A percentile compares a stretch with the other conserved stretches of the same genome.
Evolutionary conservation across 2,113 vertebrate species (phyloP).

Genomic region (Peromyscus maniculatus): DNA sequence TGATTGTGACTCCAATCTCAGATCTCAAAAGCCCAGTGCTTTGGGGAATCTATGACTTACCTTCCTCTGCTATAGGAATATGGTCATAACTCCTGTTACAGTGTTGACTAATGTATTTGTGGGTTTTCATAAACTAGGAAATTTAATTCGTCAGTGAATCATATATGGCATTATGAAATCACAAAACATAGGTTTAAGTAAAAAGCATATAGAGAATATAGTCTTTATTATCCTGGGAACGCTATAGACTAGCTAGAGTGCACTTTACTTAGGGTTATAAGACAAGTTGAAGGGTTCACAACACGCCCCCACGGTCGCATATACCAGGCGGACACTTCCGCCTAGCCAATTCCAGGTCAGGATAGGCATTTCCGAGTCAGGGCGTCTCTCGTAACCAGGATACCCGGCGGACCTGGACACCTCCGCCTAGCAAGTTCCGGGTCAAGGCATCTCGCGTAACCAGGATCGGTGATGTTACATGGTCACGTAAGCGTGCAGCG

Average conservation of each 20-base stretch:
- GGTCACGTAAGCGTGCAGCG: too few species aligned
- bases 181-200: neutral
- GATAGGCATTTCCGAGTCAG: too few species aligned
- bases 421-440: too few species aligned
- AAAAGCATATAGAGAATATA: neutral
- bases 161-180: slow-evolving; percentile 14
- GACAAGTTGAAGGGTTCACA: too few species aligned
- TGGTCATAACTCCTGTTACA: neutral
- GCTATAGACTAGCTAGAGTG: neutral
- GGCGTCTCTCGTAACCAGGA: too few species aligned
- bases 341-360: too few species aligned
- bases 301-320: too few species aligned
- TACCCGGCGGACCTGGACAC: too few species aligned
- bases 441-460: too few species aligned
- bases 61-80: neutral
- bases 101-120: neutral
- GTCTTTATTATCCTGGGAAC: neutral
- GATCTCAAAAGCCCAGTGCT: neutral
- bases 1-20: neutral
- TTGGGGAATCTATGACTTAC: neutral
- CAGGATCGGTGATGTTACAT: too few species aligned
- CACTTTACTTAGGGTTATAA: neutral
- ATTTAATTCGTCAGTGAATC: neutral
- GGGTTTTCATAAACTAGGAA: neutral
- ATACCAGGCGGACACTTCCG: too few species aligned